Evolutionary conservation across 1,140 invertebrate species (phyloP), one percentile per base, ranked within the genome.

Genomic region (Rhopalosiphum padi): DNA sequence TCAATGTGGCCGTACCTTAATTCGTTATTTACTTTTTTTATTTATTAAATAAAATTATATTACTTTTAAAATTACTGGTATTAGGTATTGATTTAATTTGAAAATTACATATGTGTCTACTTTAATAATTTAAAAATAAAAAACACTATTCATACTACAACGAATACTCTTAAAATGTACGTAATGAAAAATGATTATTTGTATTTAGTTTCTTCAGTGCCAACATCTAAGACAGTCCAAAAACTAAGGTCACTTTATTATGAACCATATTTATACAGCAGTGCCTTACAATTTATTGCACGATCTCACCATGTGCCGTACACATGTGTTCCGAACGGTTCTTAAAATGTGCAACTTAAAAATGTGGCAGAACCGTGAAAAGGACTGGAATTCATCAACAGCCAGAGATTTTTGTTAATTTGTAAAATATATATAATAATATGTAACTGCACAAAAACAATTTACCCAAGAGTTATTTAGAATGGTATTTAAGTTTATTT

Each of bases 381-480:
- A 48, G 23, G n/a, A 53, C 22, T n/a, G 87, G 25, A 46, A 89
- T 35, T 89, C 30, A 37, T 37, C 30, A 89, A 55, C 51, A 41
- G 55, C 48, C n/a, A 89, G n/a, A 89, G n/a, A 89, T 89, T 89
- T 51, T 51, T n/a, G 46, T 88, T 88, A 88, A n/a, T 87, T 89
- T 89, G 15, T 53, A 37, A 35, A 55, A 37, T 89, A 55, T 55
- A 37, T 51, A 41, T 15, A 46, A 43, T 43, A 43, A 21, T 87
- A 18, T 87, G 1, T 23, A 53, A 11, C 15, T 37, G 48, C 8
- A 89, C n/a, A 37, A 89, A 87, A 53, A 89, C n/a, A 35, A 53
- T 23, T 53, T 55, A 3, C 21, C 48, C 7, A 18, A 2, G 9
- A 89, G 8, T 89, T 89, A 88, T 88, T 53, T 89, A 53, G 9